Percentiles rank a stretch among this genome's conserved stretches.
These are phyloP conservation scores for Theocolax elegans DNA, from an alignment of 1,140 invertebrate species.

Conservation along the genomic window DNA sequence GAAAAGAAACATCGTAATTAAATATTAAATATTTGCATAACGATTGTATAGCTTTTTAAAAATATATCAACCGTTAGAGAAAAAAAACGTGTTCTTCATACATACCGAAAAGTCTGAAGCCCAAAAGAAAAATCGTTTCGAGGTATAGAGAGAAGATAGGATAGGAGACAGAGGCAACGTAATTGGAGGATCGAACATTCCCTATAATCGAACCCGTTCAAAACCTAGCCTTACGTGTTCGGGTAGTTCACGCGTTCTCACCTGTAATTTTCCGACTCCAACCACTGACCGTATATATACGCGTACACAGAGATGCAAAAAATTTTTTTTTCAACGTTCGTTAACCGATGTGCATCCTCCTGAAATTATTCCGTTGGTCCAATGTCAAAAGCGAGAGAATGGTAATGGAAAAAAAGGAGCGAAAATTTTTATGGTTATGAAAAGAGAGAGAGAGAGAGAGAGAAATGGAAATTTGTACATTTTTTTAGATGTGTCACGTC, in stretches of 20 bases:
- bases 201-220: constrained; percentile 33
- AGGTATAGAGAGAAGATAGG: too few species aligned
- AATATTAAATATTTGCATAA: too few species aligned
- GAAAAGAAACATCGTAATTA: too few species aligned
- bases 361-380: constrained; percentile 8
- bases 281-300: background rate
- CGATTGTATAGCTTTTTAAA: too few species aligned
- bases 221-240: constrained; percentile 29
- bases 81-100: too few species aligned
- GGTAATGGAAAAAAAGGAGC: background rate
- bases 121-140: too few species aligned
- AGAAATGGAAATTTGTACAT: background rate
- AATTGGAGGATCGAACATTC: constrained; percentile 32
- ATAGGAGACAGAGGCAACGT: too few species aligned
- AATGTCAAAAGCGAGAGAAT: constrained; percentile 1
- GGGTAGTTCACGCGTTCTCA: constrained; percentile 6
- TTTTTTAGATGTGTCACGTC: too few species aligned
- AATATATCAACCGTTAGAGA: too few species aligned
- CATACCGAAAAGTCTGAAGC: too few species aligned
- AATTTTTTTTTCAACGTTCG: constrained; percentile 1
- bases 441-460: background rate
- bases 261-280: constrained; percentile 39
- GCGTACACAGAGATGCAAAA: background rate
- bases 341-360: constrained; percentile 1
- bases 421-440: background rate